These are phyloP conservation scores for Carabus problematicus DNA, from an alignment of 2,888 invertebrate species.

Conservation along the genomic window DNA sequence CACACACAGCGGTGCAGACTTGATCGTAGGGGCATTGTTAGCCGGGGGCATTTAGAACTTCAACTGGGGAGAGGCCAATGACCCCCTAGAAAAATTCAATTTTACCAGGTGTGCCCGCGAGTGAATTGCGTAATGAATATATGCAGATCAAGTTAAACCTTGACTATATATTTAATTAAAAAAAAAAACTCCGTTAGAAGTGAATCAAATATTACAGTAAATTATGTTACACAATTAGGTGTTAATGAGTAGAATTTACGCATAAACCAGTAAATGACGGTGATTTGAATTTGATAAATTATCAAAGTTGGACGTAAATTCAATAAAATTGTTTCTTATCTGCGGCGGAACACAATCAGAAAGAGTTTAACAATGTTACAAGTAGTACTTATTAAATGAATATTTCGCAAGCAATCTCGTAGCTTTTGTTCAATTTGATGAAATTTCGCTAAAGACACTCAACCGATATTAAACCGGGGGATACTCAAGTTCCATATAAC, in stretches of 20 bases:
- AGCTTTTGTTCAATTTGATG: conserved; percentile 16
- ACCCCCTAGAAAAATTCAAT: conserved; percentile 37
- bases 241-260: too few species aligned
- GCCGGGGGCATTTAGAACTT: conserved; percentile 35
- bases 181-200: not conserved
- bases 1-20: not conserved
- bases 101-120: conserved; percentile 31
- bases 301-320: too few species aligned
- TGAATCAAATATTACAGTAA: too few species aligned
- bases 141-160: conserved; percentile 19
- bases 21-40: conserved; percentile 20
- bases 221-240: too few species aligned
- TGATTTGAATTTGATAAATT: too few species aligned
- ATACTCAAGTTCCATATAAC: conserved; percentile 35
- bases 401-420: too few species aligned
- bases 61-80: conserved; percentile 37
- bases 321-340: too few species aligned
- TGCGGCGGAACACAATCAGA: too few species aligned
- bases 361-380: too few species aligned
- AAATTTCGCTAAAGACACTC: conserved; percentile 39
- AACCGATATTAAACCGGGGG: conserved; percentile 34
- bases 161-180: conserved; percentile 10
- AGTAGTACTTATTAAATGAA: too few species aligned
- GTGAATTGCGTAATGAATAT: conserved; percentile 11
- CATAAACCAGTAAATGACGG: too few species aligned